Evolutionary conservation across 2,888 invertebrate genomes (phyloP), one percentile per base, ranked within the genome.

Genomic region (Stegana nigrithorax): DNA sequence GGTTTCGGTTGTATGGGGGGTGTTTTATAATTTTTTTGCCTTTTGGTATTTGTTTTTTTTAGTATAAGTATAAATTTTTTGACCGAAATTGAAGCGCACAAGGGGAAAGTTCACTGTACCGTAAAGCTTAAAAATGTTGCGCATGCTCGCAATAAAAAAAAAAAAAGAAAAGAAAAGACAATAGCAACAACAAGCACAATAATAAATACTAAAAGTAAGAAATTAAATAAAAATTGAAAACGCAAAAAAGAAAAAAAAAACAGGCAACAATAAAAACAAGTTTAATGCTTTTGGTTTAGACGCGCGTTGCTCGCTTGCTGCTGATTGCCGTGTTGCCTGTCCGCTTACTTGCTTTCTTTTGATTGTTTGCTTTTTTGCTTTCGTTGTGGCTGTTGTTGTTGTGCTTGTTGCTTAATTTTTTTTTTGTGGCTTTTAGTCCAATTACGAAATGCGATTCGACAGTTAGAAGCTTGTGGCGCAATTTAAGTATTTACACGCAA

Each of bases 31-130:
- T n/a, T n/a, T n/a, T n/a, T n/a, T n/a, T n/a, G n/a, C n/a, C n/a
- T n/a, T n/a, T n/a, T n/a, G n/a, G n/a, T n/a, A n/a, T 44, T 59
- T 32, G 61, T 26, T 60, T 47, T 47, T 47, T 10, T 23, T 47
- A 21, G 21, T 47, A n/a, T n/a, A n/a, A n/a, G n/a, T n/a, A n/a
- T n/a, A n/a, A n/a, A n/a, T n/a, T n/a, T n/a, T n/a, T n/a, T n/a
- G n/a, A n/a, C n/a, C n/a, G n/a, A n/a, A n/a, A n/a, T n/a, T 32
- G 19, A 29, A 53, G 32, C 36, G 39, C 29, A 25, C 23, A 25
- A 61, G 70, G 66, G 66, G 58, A 65, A 60, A 66, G 75, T 75
- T 76, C 78, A 76, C 70, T 79, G 75, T 76, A 76, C 75, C 75
- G 75, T 77, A 75, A 79, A 75, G 72, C 70, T 60, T 56, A 59